Percentiles rank a stretch among this genome's conserved stretches.
Conservation (phyloP, 1,140 invertebrate genomes). For the Amyelois transitella region DNA sequence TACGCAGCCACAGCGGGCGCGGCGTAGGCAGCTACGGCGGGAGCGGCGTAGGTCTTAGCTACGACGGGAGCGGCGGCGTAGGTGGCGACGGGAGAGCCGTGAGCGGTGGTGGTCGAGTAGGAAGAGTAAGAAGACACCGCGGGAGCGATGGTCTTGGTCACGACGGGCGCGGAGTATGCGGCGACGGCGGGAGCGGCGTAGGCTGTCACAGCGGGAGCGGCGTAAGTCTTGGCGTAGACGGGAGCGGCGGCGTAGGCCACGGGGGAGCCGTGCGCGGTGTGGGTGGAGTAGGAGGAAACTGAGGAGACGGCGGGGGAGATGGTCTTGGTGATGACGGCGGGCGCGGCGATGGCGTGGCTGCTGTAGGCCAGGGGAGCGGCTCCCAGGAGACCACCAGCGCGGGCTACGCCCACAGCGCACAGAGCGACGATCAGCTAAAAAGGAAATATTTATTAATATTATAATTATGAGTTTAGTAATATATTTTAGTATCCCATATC, state of each 20-base stretch:
- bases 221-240: conserved; percentile 19
- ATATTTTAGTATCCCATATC: too few species aligned
- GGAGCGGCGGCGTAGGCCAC: conserved; percentile 25
- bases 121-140: conserved; percentile 42
- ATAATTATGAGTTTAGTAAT: too few species aligned
- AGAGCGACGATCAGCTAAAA: conserved; percentile 26
- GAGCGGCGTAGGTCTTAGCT: conserved; percentile 20
- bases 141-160: conserved; percentile 33
- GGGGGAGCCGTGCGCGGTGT: conserved; percentile 20
- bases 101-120: conserved; percentile 36
- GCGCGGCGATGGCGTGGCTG: conserved; percentile 19
- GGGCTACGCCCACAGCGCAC: conserved; percentile 43
- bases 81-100: conserved; percentile 21
- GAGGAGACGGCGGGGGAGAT: conserved; percentile 20
- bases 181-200: conserved; percentile 20
- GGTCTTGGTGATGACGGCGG: conserved; percentile 24
- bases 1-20: conserved; percentile 17
- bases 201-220: conserved; percentile 22
- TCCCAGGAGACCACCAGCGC: conserved; percentile 36
- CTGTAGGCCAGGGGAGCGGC: conserved; percentile 35
- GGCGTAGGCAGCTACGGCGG: conserved; percentile 20
- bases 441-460: too few species aligned
- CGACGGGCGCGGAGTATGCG: conserved; percentile 20
- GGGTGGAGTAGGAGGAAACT: conserved; percentile 14
- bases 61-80: conserved; percentile 20